Evolutionary conservation across 2,888 invertebrate genomes (phyloP), one percentile per base, ranked within the genome.

Genomic region (Cerastis rubricosa): DNA sequence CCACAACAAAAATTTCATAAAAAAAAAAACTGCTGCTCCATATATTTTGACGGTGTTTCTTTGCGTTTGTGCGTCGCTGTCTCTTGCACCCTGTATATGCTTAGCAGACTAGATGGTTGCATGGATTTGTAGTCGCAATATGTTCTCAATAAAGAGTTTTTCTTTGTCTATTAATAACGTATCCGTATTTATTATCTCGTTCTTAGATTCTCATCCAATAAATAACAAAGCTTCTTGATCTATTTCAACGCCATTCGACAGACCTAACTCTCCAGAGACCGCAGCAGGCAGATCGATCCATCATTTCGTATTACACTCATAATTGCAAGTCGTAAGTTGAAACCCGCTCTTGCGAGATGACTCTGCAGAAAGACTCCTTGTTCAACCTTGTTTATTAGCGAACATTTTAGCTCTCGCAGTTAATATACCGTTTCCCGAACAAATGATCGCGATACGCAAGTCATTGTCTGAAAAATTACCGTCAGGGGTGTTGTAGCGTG

Each of bases 391-490:
- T 90, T 90, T 89, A 91, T 90, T 91, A 91, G 85, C 78, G 83
- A 88, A 85, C 86, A 86, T 81, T 83, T 88, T 86, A 78, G 72
- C 79, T 82, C 84, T 77, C 72, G 49, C 81, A 89, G 90, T 90
- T 92, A 92, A 92, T 91, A 92, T 88, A 86, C 90, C 90, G 90
- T 90, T 93, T 90, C 88, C 91, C 88, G 90, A 94, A 94, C 94
- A 94, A 94, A 94, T 92, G 89, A 90, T 85, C 86, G 81, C 84
- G 86, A 89, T 90, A 86, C 86, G 95, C 95, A 93, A 95, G 94
- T 95, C 95, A 95, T 91, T 91, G 89, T 87, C 43, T 85, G 90
- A 92, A 94, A 93, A 94, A 94, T 92, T 92, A 92, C 90, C 63
- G 65, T n/a, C 85, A 77, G 76, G 85, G 81, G 76, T 78, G 81